Evolutionary conservation across 2,888 invertebrate genomes (phyloP).

Genomic region (Leuctra nigra): DNA sequence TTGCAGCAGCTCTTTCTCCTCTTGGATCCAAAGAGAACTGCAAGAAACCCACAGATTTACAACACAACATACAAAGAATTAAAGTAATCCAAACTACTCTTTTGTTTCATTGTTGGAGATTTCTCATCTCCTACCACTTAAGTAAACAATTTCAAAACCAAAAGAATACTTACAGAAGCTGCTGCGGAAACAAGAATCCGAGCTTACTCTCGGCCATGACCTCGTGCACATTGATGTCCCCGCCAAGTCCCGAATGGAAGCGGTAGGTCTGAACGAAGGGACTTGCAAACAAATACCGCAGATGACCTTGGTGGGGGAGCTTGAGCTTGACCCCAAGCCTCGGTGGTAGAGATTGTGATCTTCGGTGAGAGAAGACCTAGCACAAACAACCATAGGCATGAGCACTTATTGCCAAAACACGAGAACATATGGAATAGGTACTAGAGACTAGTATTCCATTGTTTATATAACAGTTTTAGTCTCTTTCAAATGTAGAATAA

Average conservation of each 20-base stretch:
- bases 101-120: background rate
- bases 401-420: too few species aligned
- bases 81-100: background rate
- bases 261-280: slow-evolving; percentile 56
- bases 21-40: slow-evolving; percentile 83
- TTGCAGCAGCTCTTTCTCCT: slow-evolving; percentile 83
- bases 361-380: slow-evolving; percentile 50
- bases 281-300: slow-evolving; percentile 67
- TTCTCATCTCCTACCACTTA: background rate
- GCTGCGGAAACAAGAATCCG: slow-evolving; percentile 79
- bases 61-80: background rate
- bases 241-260: slow-evolving; percentile 85
- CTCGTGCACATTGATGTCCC: slow-evolving; percentile 89
- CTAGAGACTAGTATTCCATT: too few species aligned
- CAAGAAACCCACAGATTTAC: slow-evolving; percentile 28
- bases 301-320: slow-evolving; percentile 69
- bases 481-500: too few species aligned
- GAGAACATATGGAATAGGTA: too few species aligned
- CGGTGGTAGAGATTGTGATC: slow-evolving; percentile 81
- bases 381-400: background rate
- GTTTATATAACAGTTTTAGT: too few species aligned
- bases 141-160: background rate
- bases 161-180: slow-evolving; percentile 83
- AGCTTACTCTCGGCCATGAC: slow-evolving; percentile 85
- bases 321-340: slow-evolving; percentile 73